Evolutionary conservation across 2,888 invertebrate genomes (phyloP).

Genomic region (Ophion ellenae): DNA sequence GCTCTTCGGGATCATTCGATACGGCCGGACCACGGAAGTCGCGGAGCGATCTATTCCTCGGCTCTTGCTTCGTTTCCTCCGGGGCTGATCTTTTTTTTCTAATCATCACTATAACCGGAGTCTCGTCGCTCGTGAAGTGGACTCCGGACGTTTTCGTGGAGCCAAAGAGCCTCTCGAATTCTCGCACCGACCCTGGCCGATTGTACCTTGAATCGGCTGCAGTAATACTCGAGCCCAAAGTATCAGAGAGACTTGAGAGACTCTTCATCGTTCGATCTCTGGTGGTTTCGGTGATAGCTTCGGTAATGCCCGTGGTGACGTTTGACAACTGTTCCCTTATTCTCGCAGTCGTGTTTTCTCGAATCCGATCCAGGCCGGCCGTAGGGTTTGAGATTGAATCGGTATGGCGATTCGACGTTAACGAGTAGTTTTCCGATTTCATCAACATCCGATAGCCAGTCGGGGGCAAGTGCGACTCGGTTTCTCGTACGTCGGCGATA

Average conservation of each 20-base stretch:
- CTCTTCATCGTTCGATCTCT: not conserved
- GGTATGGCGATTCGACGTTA: not conserved
- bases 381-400: not conserved
- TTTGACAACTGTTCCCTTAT: not conserved
- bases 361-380: not conserved
- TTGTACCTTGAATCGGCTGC: not conserved
- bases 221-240: not conserved
- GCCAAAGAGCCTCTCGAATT: conserved; percentile 54
- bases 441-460: not conserved
- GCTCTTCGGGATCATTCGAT: conserved; percentile 47
- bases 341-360: not conserved
- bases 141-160: conserved; percentile 9
- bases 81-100: conserved; percentile 40
- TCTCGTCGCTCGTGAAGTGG: conserved; percentile 1
- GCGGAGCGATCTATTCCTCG: conserved; percentile 44
- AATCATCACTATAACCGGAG: conserved; percentile 35
- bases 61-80: not conserved
- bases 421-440: not conserved
- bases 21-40: conserved; percentile 58
- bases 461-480: not conserved
- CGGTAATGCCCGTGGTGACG: not conserved
- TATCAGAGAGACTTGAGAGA: not conserved
- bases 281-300: not conserved
- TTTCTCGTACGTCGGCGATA: not conserved
- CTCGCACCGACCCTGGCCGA: conserved; percentile 5